These are phyloP conservation scores for Tursiops truncatus DNA, from an alignment of 2,113 vertebrate species.

Conservation along the genomic window DNA sequence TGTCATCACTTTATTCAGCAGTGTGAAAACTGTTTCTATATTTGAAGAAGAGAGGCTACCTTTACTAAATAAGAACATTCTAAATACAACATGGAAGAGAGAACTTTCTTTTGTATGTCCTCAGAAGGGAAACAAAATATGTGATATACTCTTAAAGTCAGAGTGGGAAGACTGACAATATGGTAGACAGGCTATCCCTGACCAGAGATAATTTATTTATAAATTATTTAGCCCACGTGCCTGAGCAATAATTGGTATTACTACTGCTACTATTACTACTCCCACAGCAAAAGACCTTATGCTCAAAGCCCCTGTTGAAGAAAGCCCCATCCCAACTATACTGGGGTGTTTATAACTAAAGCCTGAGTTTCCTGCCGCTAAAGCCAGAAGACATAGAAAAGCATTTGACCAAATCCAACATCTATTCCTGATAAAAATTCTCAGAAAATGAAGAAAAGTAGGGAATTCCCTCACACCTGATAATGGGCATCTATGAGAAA, in stretches of 20 bases:
- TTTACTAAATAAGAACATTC: background rate
- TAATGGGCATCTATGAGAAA: background rate
- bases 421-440: background rate
- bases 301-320: background rate
- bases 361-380: background rate
- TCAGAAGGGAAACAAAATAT: background rate
- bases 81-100: background rate
- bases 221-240: background rate
- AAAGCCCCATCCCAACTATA: background rate
- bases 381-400: background rate
- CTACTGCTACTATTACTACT: background rate
- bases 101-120: background rate
- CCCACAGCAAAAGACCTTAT: background rate
- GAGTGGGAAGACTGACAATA: background rate
- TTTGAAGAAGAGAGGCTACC: background rate
- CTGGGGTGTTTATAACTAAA: background rate
- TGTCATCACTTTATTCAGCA: background rate
- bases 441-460: background rate
- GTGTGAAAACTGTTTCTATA: background rate
- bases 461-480: background rate
- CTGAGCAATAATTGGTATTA: background rate
- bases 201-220: background rate
- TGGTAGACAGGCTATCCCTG: background rate
- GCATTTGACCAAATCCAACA: background rate
- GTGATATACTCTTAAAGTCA: background rate